Conservation (phyloP, 2,113 vertebrate species). For the Dromiciops gliroides region DNA sequence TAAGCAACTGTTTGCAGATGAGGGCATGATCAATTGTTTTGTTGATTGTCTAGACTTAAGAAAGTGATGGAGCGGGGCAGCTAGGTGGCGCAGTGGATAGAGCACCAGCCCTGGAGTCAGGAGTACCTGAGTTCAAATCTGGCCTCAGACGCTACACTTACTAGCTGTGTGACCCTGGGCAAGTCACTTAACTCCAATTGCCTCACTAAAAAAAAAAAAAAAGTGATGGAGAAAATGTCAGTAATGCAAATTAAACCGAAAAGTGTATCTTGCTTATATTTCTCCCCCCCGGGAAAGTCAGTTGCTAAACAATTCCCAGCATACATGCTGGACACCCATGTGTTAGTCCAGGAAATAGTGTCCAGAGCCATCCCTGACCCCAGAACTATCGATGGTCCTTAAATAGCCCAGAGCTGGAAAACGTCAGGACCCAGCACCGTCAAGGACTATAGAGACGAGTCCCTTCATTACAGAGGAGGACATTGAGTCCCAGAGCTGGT, state of each 20-base stretch:
- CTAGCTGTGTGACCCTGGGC: too few relatives aligned
- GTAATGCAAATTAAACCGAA: too few relatives aligned
- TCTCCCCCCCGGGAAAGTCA: not conserved
- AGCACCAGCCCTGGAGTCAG: too few relatives aligned
- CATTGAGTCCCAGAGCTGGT: not conserved
- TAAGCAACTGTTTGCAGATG: not conserved
- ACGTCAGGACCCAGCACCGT: too few relatives aligned
- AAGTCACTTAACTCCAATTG: too few relatives aligned
- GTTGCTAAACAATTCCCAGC: not conserved
- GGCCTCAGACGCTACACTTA: too few relatives aligned
- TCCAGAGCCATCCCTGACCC: not conserved
- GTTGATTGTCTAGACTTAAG: too few relatives aligned
- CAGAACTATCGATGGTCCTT: not conserved
- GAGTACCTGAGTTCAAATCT: too few relatives aligned
- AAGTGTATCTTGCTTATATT: not conserved
- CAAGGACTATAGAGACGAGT: not conserved
- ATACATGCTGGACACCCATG: not conserved
- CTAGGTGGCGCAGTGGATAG: too few relatives aligned
- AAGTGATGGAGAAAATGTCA: too few relatives aligned
- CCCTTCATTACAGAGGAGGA: not conserved
- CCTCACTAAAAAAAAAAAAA: too few relatives aligned
- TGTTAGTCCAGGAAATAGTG: not conserved
- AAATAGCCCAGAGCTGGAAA: not conserved
- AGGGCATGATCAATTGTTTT: not conserved
- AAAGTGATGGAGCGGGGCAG: too few relatives aligned